Base-by-base conservation (phyloP, 92 coral and sea anemone genomes). In the Chrysogorgia sp. region DNA sequence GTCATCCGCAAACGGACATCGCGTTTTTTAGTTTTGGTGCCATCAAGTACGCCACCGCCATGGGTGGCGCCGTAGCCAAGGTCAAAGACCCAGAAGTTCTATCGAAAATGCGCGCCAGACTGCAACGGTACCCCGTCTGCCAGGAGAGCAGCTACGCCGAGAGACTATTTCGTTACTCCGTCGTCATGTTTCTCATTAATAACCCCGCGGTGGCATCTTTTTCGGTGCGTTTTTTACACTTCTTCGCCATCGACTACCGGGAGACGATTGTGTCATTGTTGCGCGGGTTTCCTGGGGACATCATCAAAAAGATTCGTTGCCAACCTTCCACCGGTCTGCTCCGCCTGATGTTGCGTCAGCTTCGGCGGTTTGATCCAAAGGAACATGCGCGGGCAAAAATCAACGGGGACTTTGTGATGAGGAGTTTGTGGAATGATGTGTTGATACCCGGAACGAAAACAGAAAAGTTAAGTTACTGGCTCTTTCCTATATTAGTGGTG, bases 401-500 rank as follows among this genome's bases (percentile, higher is more conserved):
- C 55, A 94, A 94, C 68, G 98, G 98, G 23, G 98, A 94, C 68
- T 91, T 91, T 87, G 97, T 94, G 23, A 82, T 76, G 47, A 71
- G 72, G n/a, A 85, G 79, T 62, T 69, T 94, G 52, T 96, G 90
- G 12, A 84, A 80, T 3, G 84, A 84, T 77, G 90, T 94, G 8
- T 87, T 94, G 65, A 83, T 94, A 31, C 98, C 98, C 64, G 98
- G 98, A 1, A 49, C 58, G 56, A 92, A 87, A 24, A 82, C 98
- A 58, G 88, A 81, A 32, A 63, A 76, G 7, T 55, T 67, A 31
- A 94, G 86, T 69, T 94, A 94, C 70, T 94, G 98, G 98, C 75
- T 94, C 43, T 94, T 94, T 67, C 98, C 98, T 2, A 63, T 94
- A 24, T 61, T 94, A 15, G 98, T 94, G 87, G 98, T 94, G 62